Evolutionary conservation across 1,140 invertebrate species (phyloP).

Genomic region (Elymnias hypermnestra): DNA sequence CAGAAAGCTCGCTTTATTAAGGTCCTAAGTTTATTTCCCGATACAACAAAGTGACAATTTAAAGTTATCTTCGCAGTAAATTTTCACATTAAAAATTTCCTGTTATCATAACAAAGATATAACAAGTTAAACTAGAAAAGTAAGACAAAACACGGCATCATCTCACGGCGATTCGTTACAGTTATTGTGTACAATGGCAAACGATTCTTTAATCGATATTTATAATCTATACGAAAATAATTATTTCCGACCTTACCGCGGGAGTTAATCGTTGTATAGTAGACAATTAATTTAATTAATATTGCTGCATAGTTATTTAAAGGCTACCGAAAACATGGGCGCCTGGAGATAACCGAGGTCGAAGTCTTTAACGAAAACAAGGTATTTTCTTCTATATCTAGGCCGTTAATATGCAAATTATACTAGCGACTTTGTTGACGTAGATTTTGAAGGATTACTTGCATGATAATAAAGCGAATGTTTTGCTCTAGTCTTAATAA

Average conservation of each 20-base stretch:
- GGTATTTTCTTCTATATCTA: background rate
- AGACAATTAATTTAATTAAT: constrained; percentile 59
- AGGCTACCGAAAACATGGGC: constrained; percentile 27
- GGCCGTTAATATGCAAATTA: no score
- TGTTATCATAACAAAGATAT: background rate
- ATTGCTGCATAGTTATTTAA: constrained; percentile 39
- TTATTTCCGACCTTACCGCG: constrained; percentile 56
- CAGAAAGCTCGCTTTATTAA: no score
- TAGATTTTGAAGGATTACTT: no score
- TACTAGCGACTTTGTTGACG: no score
- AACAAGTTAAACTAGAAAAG: background rate
- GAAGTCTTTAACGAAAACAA: background rate
- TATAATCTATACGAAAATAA: constrained; percentile 51
- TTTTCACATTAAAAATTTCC: no score
- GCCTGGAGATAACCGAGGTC: background rate
- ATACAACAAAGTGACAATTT: no score
- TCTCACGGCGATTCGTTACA: constrained; percentile 46
- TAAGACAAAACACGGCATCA: constrained; percentile 6
- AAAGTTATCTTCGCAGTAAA: no score
- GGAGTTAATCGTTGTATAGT: constrained; percentile 47
- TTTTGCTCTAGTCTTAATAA: no score
- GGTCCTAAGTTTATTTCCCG: no score
- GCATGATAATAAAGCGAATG: no score
- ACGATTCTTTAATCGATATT: constrained; percentile 30
- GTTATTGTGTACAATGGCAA: constrained; percentile 48